A percentile compares a stretch with the other conserved stretches of the same genome.
phyloP scores from a whole-genome alignment of 2,888 invertebrate genomes.

The Heliconius charithonia region DNA sequence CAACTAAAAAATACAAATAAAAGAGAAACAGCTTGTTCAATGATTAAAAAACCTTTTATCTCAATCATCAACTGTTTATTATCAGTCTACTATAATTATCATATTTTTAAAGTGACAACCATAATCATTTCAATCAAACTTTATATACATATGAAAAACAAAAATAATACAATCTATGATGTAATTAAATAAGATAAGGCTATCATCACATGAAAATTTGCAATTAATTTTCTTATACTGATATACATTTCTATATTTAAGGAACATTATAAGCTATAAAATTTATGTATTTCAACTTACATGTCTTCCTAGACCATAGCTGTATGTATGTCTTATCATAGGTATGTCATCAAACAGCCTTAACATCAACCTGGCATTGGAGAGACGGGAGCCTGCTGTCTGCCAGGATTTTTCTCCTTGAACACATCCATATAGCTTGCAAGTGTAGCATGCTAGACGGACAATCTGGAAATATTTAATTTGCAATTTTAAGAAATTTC shows the following conservation, averaged over 20 bases:
- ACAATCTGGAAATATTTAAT: constrained; percentile 83
- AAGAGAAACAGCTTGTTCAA: not conserved
- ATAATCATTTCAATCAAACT: not conserved
- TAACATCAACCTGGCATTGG: constrained; percentile 89
- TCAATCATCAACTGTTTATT: not conserved
- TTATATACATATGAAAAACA: not conserved
- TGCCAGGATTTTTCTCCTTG: constrained; percentile 84
- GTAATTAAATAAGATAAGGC: not conserved
- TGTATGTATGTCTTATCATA: constrained; percentile 88
- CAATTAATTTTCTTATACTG: constrained; percentile 1
- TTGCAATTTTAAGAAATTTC: not conserved
- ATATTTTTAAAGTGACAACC: not conserved
- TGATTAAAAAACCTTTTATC: not conserved
- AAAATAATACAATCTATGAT: not conserved
- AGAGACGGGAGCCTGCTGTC: constrained; percentile 88
- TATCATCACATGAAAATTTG: not conserved
- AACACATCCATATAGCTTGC: constrained; percentile 87
- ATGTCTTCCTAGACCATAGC: constrained; percentile 88
- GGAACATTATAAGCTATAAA: not conserved
- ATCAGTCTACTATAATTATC: not conserved
- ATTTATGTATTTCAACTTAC: constrained; percentile 59
- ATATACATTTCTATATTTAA: constrained; percentile 16
- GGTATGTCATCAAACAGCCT: constrained; percentile 93
- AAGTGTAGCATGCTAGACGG: constrained; percentile 89
- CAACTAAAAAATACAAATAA: not conserved